Evolutionary conservation across 2,113 vertebrate species (phyloP).

Genomic region (Heterocephalus glaber): DNA sequence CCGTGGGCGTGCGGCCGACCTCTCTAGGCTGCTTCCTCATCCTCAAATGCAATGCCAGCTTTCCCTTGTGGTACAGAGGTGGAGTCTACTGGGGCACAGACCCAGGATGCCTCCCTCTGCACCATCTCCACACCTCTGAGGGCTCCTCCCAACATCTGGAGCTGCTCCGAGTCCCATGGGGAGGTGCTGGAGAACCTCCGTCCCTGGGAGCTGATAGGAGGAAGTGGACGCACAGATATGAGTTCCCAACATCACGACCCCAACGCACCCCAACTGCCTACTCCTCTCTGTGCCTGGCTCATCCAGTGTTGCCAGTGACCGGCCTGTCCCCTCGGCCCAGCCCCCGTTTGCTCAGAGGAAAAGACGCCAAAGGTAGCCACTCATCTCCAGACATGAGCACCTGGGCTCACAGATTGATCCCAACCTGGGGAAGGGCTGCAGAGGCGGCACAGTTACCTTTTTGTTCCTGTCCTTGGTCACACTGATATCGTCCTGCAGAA

Average conservation of each 20-base stretch:
- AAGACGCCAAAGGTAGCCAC: not conserved
- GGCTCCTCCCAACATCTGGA: not conserved
- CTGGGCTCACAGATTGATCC: not conserved
- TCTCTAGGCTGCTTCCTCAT: not conserved
- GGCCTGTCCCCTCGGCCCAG: not conserved
- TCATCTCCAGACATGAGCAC: accelerated
- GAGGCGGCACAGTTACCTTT: slow-evolving; percentile 87
- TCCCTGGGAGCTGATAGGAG: not conserved
- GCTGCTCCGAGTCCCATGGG: not conserved
- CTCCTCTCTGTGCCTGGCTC: not conserved
- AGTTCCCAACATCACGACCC: not conserved
- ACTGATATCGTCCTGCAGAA: slow-evolving; percentile 94
- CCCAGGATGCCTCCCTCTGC: not conserved
- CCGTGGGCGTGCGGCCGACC: not conserved
- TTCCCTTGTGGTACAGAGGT: not conserved
- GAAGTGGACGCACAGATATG: not conserved
- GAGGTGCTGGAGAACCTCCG: not conserved
- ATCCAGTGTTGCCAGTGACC: not conserved
- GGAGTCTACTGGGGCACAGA: not conserved
- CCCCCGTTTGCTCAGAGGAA: not conserved
- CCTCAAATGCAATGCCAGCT: not conserved
- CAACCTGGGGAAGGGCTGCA: not conserved
- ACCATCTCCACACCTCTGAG: not conserved
- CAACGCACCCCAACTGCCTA: not conserved
- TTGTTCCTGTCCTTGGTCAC: slow-evolving; percentile 94